Evolutionary conservation across 2,888 invertebrate genomes (phyloP), one percentile per base, ranked within the genome.

Genomic region (Drosophila mulleri): DNA sequence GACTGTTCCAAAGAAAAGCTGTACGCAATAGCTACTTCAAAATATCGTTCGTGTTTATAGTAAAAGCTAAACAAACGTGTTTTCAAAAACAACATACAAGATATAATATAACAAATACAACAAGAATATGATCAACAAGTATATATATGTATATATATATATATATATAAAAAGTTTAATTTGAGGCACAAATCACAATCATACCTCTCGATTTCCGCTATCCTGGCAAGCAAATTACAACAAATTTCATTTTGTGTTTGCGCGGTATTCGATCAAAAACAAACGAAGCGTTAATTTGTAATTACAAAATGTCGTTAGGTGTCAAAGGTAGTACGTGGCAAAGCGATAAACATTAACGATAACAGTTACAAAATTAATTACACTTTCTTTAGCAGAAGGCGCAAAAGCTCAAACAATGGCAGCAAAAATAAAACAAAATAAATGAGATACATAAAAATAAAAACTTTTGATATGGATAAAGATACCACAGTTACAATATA

Each of bases 121-220:
- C 41, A 42, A 73, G n/a, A 67, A 61, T 18, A 32, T 50, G 32
- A 29, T 48, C 2, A 72, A 72, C 37, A 45, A 50, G 18, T 67
- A 39, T 39, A 42, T 42, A 42, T 42, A 18, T 5, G 7, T 26
- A 26, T 26, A 26, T 26, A 26, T 6, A 0, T 41, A 57, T 35
- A 56, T 48, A 44, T 44, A 67, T 58, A 56, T 48, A 74, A 62
- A 80, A 67, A 68, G 83, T 90, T 92, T 92, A 83, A 89, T 53
- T 69, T 69, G 80, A 70, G 83, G 75, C 93, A 80, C 86, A 89
- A 89, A 79, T 56, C 64, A 60, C 85, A 83, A 84, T 90, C 92
- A 95, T 95, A 95, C 95, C 95, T 95, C 95, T 92, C 95, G 95
- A 94, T 95, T 95, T 93, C 95, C 95, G 95, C 95, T 95, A 94